These are phyloP conservation scores for Cheiracanthium punctorium DNA, from an alignment of 2,888 invertebrate species.

Conservation along the genomic window DNA sequence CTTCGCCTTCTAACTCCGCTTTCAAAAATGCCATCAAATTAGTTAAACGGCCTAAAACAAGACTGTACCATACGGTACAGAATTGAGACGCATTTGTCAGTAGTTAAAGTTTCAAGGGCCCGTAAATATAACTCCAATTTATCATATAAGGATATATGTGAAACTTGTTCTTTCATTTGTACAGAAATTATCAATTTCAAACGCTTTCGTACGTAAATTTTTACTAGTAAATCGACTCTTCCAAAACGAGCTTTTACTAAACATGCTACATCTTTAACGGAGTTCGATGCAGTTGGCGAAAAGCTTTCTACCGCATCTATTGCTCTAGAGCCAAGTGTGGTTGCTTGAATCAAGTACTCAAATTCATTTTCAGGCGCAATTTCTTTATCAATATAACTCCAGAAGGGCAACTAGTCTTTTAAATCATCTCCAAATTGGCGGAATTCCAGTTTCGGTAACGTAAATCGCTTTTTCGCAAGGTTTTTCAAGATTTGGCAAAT, in stretches of 20 bases:
- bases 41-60: background rate
- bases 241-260: background rate
- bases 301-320: background rate
- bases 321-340: too few species aligned
- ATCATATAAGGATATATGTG: too few species aligned
- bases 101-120: background rate
- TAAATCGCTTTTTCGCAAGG: too few species aligned
- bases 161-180: too few species aligned
- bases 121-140: slow-evolving; percentile 6
- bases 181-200: background rate
- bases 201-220: background rate
- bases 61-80: slow-evolving; percentile 16
- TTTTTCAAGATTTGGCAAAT: too few species aligned
- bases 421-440: too few species aligned
- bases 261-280: background rate
- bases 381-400: too few species aligned
- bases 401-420: too few species aligned
- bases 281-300: background rate
- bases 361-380: background rate
- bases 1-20: too few species aligned
- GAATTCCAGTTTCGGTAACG: too few species aligned
- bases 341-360: background rate
- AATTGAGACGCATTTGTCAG: slow-evolving; percentile 9
- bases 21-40: too few species aligned
- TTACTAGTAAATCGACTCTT: background rate